A percentile compares a stretch with the other conserved stretches of the same genome.
Conservation (phyloP, 2,797 vertebrate genomes). For the Enteromius anoplus region DNA sequence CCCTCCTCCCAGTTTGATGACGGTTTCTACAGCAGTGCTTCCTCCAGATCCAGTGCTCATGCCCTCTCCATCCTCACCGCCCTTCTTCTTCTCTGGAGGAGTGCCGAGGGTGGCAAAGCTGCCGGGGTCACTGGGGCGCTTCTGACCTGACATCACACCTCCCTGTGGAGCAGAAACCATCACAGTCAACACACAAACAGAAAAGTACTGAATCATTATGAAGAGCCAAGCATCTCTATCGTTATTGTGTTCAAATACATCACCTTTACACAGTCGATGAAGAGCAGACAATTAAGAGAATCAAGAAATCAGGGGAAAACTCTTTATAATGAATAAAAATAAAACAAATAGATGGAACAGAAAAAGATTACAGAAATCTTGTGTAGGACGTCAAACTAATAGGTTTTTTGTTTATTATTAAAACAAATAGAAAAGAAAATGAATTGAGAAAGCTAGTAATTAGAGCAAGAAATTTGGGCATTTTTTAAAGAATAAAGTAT, state of each 20-base stretch:
- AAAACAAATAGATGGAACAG: no score
- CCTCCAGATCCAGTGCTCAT: conserved; percentile 73
- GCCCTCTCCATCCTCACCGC: conserved; percentile 73
- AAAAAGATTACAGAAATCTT: no score
- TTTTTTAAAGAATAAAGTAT: no score
- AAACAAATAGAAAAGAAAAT: no score
- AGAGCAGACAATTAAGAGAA: background rate
- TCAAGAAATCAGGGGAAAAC: background rate
- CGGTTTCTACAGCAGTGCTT: conserved; percentile 81
- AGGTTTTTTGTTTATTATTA: no score
- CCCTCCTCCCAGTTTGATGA: conserved; percentile 94
- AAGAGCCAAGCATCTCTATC: background rate
- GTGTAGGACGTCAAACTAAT: no score
- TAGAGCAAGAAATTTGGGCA: no score
- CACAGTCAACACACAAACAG: no score
- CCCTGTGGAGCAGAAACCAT: conserved; percentile 1
- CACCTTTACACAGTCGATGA: background rate
- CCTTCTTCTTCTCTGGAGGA: conserved; percentile 77
- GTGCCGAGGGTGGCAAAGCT: conserved; percentile 71
- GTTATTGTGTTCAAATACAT: background rate
- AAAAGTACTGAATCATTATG: background rate
- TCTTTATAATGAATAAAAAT: background rate
- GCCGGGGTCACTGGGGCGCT: conserved; percentile 76
- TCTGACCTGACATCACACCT: conserved; percentile 78
- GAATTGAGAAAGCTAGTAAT: no score